Evolutionary conservation across 2,797 vertebrate species (phyloP), one percentile per base, ranked within the genome.

Genomic region (Malacoraja senta): DNA sequence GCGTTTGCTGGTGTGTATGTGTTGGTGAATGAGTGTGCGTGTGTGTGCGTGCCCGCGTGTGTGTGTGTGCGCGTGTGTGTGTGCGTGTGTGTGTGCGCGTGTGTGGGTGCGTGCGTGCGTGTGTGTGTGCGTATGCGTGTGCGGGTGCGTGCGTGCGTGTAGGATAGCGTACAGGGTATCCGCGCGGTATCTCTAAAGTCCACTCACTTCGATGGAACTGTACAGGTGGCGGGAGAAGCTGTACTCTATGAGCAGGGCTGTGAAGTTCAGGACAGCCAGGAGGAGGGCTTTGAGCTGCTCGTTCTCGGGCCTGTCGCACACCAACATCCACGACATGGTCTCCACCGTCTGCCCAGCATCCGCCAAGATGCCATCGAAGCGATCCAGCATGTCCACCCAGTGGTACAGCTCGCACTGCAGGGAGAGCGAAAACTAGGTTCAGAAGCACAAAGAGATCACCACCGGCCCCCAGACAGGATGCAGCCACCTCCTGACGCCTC

Each of bases 211-310:
- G 95, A 99, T 99, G 94, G 98, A 99, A 96, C 98, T 99, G 96
- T 99, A 99, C 76, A 99, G 97, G 95, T 99, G 98, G 32, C 98
- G 97, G 79, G 98, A 99, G 95, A 99, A 99, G 96, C 98, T 99
- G 95, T 99, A 99, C 95, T 99, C 98, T 93, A 99, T 99, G 93
- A 99, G 97, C 94, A 99, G 96, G 7, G 98, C 98, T 0, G 98
- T 99, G 96, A 99, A 99, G 95, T 99, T 99, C 94, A 99, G 97
- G 93, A 99, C 98, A 32, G 98, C 98, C 95, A 99, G 95, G 93
- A 99, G 97, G 94, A 99, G 96, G 68, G 98, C 97, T 96, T 99
- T 99, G 93, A 99, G 97, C 94, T 98, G 97, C 94, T 97, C 97
- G 76, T 97, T 97, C 94, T 96, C 96, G 0, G 98, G 98, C 91